Conservation (phyloP, 2,113 vertebrate genomes). For the Gnathonemus echidnorhynchus region DNA sequence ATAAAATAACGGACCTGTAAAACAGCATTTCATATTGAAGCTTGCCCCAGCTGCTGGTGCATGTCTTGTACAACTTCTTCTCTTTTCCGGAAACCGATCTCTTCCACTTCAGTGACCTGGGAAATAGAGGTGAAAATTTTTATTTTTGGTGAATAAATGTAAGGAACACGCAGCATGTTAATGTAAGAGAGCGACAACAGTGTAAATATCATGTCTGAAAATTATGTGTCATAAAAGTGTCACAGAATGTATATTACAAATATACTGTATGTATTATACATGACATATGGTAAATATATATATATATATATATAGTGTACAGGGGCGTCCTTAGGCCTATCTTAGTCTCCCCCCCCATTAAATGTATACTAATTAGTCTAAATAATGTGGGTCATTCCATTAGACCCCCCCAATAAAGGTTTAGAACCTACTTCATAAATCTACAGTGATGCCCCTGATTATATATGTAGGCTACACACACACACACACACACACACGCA, state of each 20-base stretch:
- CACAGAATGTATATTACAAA: not conserved
- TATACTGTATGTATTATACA: not conserved
- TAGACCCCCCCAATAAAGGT: too few relatives aligned
- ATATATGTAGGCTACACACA: not conserved
- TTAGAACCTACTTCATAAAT: too few relatives aligned
- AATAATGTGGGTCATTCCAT: too few relatives aligned
- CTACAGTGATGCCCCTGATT: not conserved
- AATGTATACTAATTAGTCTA: too few relatives aligned
- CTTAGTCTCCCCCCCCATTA: too few relatives aligned
- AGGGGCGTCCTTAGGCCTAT: too few relatives aligned
- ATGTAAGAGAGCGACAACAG: not conserved
- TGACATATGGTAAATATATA: not conserved
- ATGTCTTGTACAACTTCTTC: not conserved
- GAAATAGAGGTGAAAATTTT: not conserved
- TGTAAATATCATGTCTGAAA: not conserved
- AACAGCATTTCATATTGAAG: not conserved
- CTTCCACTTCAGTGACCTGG: not conserved
- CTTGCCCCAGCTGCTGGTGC: not conserved
- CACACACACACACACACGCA: too few relatives aligned
- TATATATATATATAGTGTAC: too few relatives aligned
- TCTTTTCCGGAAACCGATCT: not conserved
- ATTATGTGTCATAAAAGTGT: not conserved
- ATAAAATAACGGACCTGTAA: not conserved
- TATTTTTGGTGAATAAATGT: not conserved
- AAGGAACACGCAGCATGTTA: not conserved